phyloP scores from a whole-genome alignment of 1,140 invertebrate genomes.

The Mizuhopecten yessoensis region DNA sequence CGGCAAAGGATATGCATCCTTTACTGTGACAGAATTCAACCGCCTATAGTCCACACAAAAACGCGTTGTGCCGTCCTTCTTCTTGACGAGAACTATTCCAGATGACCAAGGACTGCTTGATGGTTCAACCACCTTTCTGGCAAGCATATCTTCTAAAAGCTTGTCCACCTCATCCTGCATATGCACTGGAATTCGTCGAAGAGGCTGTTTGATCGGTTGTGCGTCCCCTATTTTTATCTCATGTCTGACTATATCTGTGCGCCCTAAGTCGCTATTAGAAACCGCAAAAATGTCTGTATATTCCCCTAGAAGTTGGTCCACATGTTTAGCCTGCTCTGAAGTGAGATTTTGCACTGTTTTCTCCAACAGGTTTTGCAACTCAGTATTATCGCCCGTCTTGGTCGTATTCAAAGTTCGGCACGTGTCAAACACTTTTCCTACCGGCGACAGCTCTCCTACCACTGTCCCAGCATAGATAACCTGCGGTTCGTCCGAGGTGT shows the following conservation, averaged over 20 bases:
- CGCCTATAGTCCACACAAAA: too few species aligned
- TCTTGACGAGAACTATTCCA: constrained; percentile 84
- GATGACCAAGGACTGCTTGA: constrained; percentile 84
- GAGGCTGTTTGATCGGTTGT: not conserved
- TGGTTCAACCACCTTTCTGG: constrained; percentile 76
- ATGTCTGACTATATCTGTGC: constrained; percentile 44
- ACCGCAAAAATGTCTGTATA: constrained; percentile 51
- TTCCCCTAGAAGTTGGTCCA: not conserved
- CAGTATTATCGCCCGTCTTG: not conserved
- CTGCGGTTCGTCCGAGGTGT: too few species aligned
- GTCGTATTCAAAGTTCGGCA: too few species aligned
- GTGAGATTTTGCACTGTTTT: not conserved
- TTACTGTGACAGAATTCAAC: too few species aligned
- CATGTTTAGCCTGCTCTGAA: not conserved
- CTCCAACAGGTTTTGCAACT: too few species aligned
- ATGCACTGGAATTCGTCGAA: not conserved
- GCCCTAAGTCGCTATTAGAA: not conserved
- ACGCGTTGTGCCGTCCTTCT: constrained; percentile 59
- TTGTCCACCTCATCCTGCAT: constrained; percentile 19
- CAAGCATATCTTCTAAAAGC: constrained; percentile 67
- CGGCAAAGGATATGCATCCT: too few species aligned
- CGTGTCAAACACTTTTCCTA: too few species aligned
- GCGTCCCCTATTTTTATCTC: constrained; percentile 16
- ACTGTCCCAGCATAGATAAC: too few species aligned
- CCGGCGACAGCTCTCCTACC: too few species aligned